A percentile compares a stretch with the other conserved stretches of the same genome.
Conservation (phyloP, 2,888 invertebrate species). For the Cephus nigrinus region DNA sequence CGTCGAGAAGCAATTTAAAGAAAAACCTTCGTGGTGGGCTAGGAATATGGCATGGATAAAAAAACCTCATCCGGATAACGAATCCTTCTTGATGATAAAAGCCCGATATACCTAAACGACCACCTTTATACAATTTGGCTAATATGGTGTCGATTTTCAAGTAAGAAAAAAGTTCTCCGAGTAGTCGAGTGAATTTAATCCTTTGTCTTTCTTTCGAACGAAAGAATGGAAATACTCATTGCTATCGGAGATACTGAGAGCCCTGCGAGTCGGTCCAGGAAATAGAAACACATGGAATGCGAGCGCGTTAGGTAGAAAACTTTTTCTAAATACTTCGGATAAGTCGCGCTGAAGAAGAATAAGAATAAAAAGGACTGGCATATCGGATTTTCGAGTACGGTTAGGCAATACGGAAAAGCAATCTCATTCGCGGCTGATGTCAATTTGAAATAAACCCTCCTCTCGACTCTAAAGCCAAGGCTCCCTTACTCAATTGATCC, state of each 20-base stretch:
- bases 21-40: background rate
- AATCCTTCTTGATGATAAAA: background rate
- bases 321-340: background rate
- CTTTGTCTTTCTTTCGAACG: background rate
- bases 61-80: background rate
- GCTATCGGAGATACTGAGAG: background rate
- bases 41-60: background rate
- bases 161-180: background rate
- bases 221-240: background rate
- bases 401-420: constrained; percentile 1
- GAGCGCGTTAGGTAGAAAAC: background rate
- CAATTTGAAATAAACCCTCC: constrained; percentile 4
- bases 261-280: background rate
- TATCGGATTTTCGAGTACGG: constrained; percentile 2
- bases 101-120: background rate
- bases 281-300: background rate
- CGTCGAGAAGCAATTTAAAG: background rate
- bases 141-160: background rate
- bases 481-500: constrained; percentile 10
- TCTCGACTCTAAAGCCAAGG: constrained; percentile 4
- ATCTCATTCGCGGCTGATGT: constrained; percentile 1
- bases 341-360: background rate
- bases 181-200: background rate
- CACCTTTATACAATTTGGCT: too few species aligned
- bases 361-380: background rate